Percentiles rank a stretch among this genome's conserved stretches.
Evolutionary conservation across 2,113 vertebrate species (phyloP).

Genomic region (Phalacrocorax pelagicus): DNA sequence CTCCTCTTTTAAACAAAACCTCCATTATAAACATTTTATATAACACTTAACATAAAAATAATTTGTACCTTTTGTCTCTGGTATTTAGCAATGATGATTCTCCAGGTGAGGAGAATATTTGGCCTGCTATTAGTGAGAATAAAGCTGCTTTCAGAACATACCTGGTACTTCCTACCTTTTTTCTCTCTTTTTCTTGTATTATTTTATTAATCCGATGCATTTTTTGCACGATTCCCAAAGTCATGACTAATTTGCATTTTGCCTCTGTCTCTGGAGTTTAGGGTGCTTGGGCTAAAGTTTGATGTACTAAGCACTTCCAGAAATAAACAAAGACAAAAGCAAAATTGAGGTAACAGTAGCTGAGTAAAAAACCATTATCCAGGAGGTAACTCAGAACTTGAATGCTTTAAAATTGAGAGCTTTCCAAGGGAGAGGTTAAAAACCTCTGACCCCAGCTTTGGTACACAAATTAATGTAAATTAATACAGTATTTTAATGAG

Average conservation of each 20-base stretch:
- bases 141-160: background rate
- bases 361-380: background rate
- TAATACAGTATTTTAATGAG: background rate
- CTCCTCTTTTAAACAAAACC: background rate
- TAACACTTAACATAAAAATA: background rate
- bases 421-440: background rate
- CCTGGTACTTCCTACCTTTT: background rate
- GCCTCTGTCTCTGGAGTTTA: background rate
- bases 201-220: background rate
- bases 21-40: background rate
- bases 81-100: background rate
- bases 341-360: background rate
- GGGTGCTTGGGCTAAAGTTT: background rate
- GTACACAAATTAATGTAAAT: background rate
- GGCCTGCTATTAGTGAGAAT: background rate
- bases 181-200: background rate
- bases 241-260: background rate
- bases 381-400: background rate
- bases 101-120: background rate
- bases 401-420: background rate
- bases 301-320: background rate
- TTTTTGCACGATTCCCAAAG: background rate
- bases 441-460: background rate
- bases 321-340: background rate
- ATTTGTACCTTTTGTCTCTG: background rate